A percentile compares a stretch with the other conserved stretches of the same genome.
These are phyloP conservation scores for Galerucella pusilla DNA, from an alignment of 2,888 invertebrate genomes.

Conservation along the genomic window DNA sequence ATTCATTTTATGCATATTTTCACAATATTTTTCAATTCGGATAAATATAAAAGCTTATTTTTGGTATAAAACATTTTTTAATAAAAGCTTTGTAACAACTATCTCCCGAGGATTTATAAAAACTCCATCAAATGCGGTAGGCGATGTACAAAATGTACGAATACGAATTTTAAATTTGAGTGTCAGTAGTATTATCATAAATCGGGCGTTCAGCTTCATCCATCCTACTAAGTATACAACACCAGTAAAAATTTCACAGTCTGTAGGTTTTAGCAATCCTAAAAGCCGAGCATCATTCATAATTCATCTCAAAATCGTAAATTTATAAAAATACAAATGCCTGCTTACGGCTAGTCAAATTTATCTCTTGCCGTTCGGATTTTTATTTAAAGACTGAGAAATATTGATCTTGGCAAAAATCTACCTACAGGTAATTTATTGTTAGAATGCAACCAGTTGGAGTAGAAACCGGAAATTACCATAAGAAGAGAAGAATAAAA, in stretches of 20 bases:
- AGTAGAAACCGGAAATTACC: neutral
- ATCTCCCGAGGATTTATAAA: too few species aligned
- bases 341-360: neutral
- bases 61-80: too few species aligned
- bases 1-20: too few species aligned
- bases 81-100: too few species aligned
- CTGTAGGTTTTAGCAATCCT: neutral
- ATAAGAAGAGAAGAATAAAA: too few species aligned
- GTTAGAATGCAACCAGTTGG: neutral
- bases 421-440: neutral
- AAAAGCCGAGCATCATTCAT: neutral
- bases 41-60: too few species aligned
- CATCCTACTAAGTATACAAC: neutral
- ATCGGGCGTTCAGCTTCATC: too few species aligned
- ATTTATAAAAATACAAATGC: conserved; percentile 3
- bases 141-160: too few species aligned
- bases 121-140: too few species aligned
- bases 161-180: too few species aligned
- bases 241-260: neutral
- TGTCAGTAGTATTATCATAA: too few species aligned
- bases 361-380: neutral
- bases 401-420: neutral
- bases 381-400: neutral
- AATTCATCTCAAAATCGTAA: conserved; percentile 1
- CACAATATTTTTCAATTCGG: too few species aligned